Conservation (phyloP, 2,888 invertebrate genomes). For the Anodontia alba region DNA sequence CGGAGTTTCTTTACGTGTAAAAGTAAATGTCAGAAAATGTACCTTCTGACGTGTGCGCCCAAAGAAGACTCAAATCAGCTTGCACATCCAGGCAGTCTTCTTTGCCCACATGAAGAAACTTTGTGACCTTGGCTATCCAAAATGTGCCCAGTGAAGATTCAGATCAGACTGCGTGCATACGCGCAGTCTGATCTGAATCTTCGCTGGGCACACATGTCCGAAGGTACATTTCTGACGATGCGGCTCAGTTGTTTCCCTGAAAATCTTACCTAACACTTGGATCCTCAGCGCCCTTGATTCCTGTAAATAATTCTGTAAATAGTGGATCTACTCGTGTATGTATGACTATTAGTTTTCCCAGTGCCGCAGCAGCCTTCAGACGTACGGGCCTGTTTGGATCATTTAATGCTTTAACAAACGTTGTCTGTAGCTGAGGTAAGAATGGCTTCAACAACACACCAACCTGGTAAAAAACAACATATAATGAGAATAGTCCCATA, state of each 20-base stretch:
- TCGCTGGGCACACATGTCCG: too few species aligned
- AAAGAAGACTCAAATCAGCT: too few species aligned
- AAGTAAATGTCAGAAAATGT: too few species aligned
- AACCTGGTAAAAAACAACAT: conserved; percentile 87
- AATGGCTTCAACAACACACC: conserved; percentile 98
- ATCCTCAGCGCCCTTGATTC: conserved; percentile 92
- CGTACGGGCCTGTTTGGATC: conserved; percentile 95
- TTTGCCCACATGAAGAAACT: too few species aligned
- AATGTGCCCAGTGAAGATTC: too few species aligned
- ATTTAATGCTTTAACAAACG: conserved; percentile 97
- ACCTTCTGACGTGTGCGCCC: too few species aligned
- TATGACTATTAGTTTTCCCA: conserved; percentile 94
- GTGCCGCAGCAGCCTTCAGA: conserved; percentile 93
- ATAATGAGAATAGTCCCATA: neutral
- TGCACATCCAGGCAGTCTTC: too few species aligned
- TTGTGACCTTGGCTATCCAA: too few species aligned
- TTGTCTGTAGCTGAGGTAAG: conserved; percentile 98
- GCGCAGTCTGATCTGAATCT: too few species aligned
- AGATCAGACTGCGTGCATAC: too few species aligned
- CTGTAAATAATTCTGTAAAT: conserved; percentile 96
- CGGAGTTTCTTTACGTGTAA: too few species aligned
- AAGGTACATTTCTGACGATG: too few species aligned
- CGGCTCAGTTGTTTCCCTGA: conserved; percentile 96
- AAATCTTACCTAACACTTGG: conserved; percentile 88
- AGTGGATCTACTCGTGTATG: conserved; percentile 97